phyloP scores from a whole-genome alignment of 2,113 vertebrate species.

The Pangasianodon hypophthalmus region DNA sequence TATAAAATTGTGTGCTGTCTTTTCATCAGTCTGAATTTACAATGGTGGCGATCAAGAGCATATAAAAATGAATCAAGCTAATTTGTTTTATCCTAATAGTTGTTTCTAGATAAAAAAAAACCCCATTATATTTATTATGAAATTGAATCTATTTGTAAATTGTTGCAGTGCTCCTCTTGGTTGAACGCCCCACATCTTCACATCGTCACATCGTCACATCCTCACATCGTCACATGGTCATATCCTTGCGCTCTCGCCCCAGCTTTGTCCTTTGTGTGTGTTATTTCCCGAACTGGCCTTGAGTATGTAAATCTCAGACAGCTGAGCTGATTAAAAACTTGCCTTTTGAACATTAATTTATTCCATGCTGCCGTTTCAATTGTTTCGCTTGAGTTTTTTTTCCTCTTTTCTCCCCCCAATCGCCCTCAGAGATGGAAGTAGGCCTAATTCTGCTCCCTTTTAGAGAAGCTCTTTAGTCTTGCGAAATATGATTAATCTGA shows the following conservation, averaged over 20 bases:
- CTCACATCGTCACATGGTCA: not conserved
- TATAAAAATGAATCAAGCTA: not conserved
- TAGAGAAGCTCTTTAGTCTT: constrained; percentile 86
- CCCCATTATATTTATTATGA: not conserved
- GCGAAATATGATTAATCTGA: constrained; percentile 98
- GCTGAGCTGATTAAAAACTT: constrained; percentile 74
- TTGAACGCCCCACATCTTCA: not conserved
- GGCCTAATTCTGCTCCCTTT: constrained; percentile 85
- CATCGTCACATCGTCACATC: not conserved
- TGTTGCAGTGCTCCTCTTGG: not conserved
- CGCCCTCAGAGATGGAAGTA: constrained; percentile 71
- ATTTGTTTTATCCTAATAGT: not conserved
- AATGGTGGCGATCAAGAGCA: not conserved
- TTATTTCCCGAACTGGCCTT: constrained; percentile 65
- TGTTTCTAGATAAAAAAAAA: not conserved
- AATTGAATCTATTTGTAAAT: not conserved
- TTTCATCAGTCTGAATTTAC: not conserved
- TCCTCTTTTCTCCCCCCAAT: not conserved
- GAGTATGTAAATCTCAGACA: constrained; percentile 64
- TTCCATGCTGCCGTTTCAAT: constrained; percentile 69
- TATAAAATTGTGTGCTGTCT: not conserved
- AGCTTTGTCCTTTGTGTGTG: constrained; percentile 54
- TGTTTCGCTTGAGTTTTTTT: constrained; percentile 70
- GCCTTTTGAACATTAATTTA: constrained; percentile 74
- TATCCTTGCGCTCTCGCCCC: not conserved